Evolutionary conservation across 37 sponge, comb jelly and placozoan genomes (phyloP), one percentile per base, ranked within the genome.

Genomic region (Beroe forskalii): DNA sequence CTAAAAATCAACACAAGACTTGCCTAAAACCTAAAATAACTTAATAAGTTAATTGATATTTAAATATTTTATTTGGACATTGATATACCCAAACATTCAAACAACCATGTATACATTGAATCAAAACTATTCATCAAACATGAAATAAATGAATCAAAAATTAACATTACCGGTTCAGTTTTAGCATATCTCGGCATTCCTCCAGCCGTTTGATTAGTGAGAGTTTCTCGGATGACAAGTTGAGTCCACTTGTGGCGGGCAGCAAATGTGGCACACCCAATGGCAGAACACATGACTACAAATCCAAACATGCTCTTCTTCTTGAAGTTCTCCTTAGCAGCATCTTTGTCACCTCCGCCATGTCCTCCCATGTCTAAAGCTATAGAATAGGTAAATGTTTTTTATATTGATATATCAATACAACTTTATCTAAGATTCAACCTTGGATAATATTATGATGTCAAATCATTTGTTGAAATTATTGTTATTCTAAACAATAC

Each of bases 361-460:
- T 80, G 86, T 80, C 86, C 86, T n/a, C 86, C 86, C 86, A 80
- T 80, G n/a, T n/a, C n/a, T n/a, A n/a, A n/a, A n/a, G n/a, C n/a
- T n/a, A n/a, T n/a, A n/a, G n/a, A n/a, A n/a, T n/a, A n/a, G n/a
- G n/a, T n/a, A n/a, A n/a, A n/a, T n/a, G n/a, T n/a, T n/a, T n/a
- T n/a, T n/a, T n/a, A n/a, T n/a, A n/a, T n/a, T n/a, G n/a, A n/a
- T n/a, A n/a, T n/a, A n/a, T n/a, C n/a, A n/a, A n/a, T n/a, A n/a
- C n/a, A n/a, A n/a, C n/a, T n/a, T n/a, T n/a, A n/a, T n/a, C n/a
- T n/a, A n/a, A n/a, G n/a, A n/a, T n/a, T n/a, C n/a, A n/a, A n/a
- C n/a, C n/a, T n/a, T n/a, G n/a, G n/a, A n/a, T n/a, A n/a, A n/a
- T n/a, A n/a, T n/a, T n/a, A n/a, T n/a, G n/a, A n/a, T n/a, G n/a